Conservation (phyloP, 1,140 invertebrate genomes). For the Formica selysi region DNA sequence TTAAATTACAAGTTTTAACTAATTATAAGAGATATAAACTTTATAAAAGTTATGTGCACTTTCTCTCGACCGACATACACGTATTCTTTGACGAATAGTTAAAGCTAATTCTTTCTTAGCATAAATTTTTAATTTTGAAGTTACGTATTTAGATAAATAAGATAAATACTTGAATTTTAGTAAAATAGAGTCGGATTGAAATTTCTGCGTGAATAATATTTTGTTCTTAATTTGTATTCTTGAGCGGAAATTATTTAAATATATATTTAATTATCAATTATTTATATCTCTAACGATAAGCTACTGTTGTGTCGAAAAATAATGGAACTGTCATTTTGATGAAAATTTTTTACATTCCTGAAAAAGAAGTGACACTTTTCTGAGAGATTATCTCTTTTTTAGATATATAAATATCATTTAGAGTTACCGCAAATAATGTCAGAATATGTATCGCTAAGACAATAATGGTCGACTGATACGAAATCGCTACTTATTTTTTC, state of each 20-base stretch:
- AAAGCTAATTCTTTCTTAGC: background rate
- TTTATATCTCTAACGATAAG: background rate
- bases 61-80: constrained; percentile 28
- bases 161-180: background rate
- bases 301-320: background rate
- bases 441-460: background rate
- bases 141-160: background rate
- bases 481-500: constrained; percentile 28
- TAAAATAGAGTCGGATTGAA: background rate
- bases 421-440: constrained; percentile 9
- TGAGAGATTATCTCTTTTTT: background rate
- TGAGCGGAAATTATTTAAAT: background rate
- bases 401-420: background rate
- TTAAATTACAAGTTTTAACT: background rate
- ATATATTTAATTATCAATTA: background rate
- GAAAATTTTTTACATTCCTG: background rate
- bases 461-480: constrained; percentile 17
- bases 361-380: constrained; percentile 13
- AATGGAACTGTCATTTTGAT: background rate
- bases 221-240: background rate
- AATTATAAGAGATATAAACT: background rate
- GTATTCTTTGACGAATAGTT: constrained; percentile 1
- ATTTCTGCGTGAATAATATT: background rate
- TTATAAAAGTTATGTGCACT: background rate
- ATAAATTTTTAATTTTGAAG: background rate